Conservation (phyloP, 2,113 vertebrate genomes). For the Cyphomyrus plagiostoma region DNA sequence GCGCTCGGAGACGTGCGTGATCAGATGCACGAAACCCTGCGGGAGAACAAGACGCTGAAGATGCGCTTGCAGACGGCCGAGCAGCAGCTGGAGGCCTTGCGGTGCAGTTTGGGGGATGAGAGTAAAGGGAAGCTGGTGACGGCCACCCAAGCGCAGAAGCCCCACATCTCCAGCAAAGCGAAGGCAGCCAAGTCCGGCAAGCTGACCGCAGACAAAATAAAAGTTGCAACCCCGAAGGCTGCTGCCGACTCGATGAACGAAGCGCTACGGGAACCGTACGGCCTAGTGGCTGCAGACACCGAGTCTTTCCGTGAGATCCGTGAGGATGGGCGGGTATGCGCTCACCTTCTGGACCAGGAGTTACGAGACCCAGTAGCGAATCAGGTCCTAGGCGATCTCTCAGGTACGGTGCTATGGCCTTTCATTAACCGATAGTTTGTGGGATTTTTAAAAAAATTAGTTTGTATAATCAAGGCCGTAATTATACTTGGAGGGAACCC, state of each 20-base stretch:
- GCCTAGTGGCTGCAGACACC: neutral
- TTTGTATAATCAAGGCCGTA: too few relatives aligned
- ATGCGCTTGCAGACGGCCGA: slow-evolving; percentile 45
- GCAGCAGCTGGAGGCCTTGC: slow-evolving; percentile 31
- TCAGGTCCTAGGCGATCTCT: neutral
- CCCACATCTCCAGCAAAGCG: neutral
- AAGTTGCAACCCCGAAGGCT: neutral
- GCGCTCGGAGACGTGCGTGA: slow-evolving; percentile 40
- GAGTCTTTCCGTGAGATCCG: slow-evolving; percentile 38
- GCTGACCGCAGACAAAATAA: neutral
- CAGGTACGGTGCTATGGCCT: neutral
- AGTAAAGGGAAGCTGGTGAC: neutral
- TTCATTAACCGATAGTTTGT: neutral
- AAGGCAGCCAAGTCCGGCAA: neutral
- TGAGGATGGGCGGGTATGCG: slow-evolving; percentile 35
- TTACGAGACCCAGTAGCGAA: neutral
- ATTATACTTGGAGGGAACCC: too few relatives aligned
- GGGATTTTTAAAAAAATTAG: too few relatives aligned
- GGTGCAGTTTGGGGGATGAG: neutral
- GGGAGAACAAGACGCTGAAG: slow-evolving; percentile 53
- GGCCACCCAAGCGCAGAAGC: neutral
- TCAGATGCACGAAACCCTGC: slow-evolving; percentile 43
- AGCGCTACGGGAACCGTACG: slow-evolving; percentile 13
- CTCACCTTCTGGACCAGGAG: slow-evolving; percentile 17
- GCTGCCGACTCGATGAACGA: neutral